phyloP scores from a whole-genome alignment of 1,140 invertebrate species.

The Drosophila truncata region DNA sequence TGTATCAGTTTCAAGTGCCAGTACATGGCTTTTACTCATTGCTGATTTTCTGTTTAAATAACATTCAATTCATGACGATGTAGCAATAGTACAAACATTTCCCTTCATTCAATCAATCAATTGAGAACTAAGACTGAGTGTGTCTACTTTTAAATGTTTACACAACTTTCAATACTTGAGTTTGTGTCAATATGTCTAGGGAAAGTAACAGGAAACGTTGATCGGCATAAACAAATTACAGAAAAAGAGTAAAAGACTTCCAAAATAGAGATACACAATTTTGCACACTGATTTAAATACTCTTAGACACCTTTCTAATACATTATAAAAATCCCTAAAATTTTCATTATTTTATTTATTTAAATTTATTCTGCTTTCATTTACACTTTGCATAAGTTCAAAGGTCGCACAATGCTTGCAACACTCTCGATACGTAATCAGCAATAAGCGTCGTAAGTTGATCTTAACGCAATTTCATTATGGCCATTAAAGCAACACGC shows the following conservation, averaged over 20 bases:
- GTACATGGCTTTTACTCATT: neutral
- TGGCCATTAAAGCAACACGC: constrained; percentile 47
- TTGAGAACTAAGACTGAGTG: constrained; percentile 1
- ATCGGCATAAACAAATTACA: neutral
- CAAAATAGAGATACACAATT: no score
- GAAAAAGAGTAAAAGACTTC: no score
- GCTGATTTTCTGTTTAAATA: constrained; percentile 6
- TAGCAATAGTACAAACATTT: constrained; percentile 3
- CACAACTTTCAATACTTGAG: constrained; percentile 23
- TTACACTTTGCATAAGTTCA: neutral
- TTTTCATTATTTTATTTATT: neutral
- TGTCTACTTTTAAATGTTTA: constrained; percentile 12
- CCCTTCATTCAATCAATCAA: constrained; percentile 1
- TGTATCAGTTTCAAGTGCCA: neutral
- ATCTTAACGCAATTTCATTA: constrained; percentile 44
- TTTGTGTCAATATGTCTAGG: constrained; percentile 4
- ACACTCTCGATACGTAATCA: constrained; percentile 48
- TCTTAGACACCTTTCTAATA: neutral
- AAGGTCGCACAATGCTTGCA: constrained; percentile 6
- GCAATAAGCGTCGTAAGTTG: constrained; percentile 16
- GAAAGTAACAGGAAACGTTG: constrained; percentile 2
- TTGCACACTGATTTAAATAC: neutral
- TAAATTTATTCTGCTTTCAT: neutral
- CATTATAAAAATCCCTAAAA: neutral
- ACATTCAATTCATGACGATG: constrained; percentile 10